Evolutionary conservation across 1,140 invertebrate genomes (phyloP).

Genomic region (Pseudomyrmex cubaensis): DNA sequence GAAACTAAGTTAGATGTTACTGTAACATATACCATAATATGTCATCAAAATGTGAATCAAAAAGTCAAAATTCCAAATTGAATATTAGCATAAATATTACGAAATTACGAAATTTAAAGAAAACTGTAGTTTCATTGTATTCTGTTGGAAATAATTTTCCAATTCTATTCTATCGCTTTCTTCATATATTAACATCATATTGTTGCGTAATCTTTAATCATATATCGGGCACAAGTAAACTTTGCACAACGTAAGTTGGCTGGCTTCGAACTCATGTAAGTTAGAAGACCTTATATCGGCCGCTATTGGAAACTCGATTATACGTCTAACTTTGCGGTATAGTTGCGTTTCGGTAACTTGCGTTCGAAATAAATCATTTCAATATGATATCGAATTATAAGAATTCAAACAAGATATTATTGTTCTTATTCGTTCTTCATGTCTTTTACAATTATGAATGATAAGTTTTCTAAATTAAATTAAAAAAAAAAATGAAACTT

Average conservation of each 20-base stretch:
- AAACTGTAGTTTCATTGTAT: not conserved
- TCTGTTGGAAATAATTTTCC: no score
- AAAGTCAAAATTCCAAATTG: not conserved
- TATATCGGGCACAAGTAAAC: constrained; percentile 69
- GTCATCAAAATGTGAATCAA: not conserved
- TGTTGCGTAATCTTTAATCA: constrained; percentile 43
- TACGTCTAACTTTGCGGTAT: constrained; percentile 59
- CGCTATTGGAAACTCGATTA: constrained; percentile 78
- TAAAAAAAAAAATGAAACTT: not conserved
- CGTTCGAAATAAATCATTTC: constrained; percentile 15
- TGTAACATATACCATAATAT: no score
- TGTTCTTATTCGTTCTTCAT: no score
- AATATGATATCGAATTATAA: not conserved
- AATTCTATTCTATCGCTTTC: not conserved
- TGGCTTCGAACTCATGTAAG: constrained; percentile 78
- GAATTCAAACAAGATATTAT: no score
- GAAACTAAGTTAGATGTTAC: not conserved
- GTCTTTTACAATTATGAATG: no score
- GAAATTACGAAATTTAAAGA: not conserved
- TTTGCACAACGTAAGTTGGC: constrained; percentile 78
- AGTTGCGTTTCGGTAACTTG: constrained; percentile 32
- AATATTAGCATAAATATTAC: not conserved
- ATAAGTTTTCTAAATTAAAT: not conserved
- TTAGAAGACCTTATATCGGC: constrained; percentile 81
- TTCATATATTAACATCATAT: constrained; percentile 4